A percentile compares a stretch with the other conserved stretches of the same genome.
These are phyloP conservation scores for Cheilosia variabilis DNA, from an alignment of 2,888 invertebrate genomes.

Conservation along the genomic window DNA sequence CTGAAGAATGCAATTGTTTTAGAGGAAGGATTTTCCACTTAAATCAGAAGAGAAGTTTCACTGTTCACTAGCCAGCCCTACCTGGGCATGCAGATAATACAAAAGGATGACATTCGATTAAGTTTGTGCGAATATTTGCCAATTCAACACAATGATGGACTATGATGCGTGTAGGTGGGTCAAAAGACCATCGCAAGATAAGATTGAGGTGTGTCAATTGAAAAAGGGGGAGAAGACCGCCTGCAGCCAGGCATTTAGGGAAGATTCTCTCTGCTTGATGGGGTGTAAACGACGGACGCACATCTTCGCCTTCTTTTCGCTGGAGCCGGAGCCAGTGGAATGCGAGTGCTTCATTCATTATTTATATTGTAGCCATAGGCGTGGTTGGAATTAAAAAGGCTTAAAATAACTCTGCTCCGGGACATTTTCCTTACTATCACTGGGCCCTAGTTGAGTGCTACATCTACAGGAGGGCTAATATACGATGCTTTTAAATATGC, in stretches of 20 bases:
- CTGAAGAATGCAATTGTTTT: conserved; percentile 7
- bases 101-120: conserved; percentile 49
- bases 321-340: not conserved
- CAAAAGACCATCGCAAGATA: conserved; percentile 34
- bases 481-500: conserved; percentile 6
- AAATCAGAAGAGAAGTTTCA: conserved; percentile 1
- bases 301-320: not conserved
- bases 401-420: conserved; percentile 60
- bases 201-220: conserved; percentile 47
- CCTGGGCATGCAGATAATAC: conserved; percentile 29
- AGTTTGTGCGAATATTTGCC: conserved; percentile 34
- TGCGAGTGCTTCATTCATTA: conserved; percentile 51
- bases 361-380: conserved; percentile 60
- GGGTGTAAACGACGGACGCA: conserved; percentile 38
- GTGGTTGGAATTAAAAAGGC: conserved; percentile 70
- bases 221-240: conserved; percentile 30
- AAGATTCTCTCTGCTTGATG: conserved; percentile 28
- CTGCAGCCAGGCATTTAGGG: conserved; percentile 39
- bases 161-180: conserved; percentile 37
- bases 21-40: not conserved
- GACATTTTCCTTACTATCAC: conserved; percentile 45
- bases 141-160: conserved; percentile 40
- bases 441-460: conserved; percentile 9
- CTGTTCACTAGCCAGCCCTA: not conserved
- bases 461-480: conserved; percentile 15